Evolutionary conservation across 1,140 invertebrate genomes (phyloP).

Genomic region (Branchinecta lindahli): DNA sequence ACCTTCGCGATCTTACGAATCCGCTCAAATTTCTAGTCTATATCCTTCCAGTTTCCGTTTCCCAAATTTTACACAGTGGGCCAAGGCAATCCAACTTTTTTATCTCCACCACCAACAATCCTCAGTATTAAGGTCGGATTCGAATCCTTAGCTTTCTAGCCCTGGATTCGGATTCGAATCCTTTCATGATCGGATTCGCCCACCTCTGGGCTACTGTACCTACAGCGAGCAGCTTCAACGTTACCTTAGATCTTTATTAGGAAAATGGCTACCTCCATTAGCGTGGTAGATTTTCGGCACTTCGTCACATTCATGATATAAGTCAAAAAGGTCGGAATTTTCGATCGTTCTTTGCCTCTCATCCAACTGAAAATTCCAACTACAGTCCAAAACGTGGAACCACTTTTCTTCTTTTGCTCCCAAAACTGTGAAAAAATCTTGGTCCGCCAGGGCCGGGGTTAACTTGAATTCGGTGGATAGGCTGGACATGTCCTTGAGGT

Average conservation of each 20-base stretch:
- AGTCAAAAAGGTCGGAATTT: neutral
- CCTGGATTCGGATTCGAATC: too few species aligned
- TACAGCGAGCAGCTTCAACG: too few species aligned
- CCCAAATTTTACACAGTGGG: too few species aligned
- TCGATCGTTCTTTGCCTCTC: neutral
- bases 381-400: neutral
- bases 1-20: too few species aligned
- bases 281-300: neutral
- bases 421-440: neutral
- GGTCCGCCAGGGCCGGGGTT: neutral
- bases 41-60: too few species aligned
- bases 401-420: neutral
- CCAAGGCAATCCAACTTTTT: too few species aligned
- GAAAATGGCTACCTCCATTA: neutral
- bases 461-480: neutral
- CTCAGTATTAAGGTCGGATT: too few species aligned
- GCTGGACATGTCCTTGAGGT: neutral
- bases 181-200: too few species aligned
- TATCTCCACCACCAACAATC: too few species aligned
- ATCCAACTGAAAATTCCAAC: neutral
- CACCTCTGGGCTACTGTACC: too few species aligned
- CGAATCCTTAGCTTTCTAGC: too few species aligned
- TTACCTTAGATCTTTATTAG: neutral
- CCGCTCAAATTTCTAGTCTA: too few species aligned
- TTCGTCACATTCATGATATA: neutral